Conservation (phyloP, 2,113 vertebrate species). For the Oreochromis tanganicae region DNA sequence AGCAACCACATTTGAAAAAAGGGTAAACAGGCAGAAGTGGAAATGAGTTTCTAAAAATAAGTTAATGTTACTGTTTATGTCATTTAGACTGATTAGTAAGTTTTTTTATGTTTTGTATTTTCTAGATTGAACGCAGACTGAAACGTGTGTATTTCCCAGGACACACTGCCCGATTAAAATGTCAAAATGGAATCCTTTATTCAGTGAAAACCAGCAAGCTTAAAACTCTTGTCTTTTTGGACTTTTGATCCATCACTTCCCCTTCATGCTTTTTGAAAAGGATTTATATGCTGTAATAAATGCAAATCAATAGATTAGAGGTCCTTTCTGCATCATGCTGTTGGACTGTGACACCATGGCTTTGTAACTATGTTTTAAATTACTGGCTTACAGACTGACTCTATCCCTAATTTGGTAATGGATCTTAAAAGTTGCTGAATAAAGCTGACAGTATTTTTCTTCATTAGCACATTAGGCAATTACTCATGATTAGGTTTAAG, state of each 20-base stretch:
- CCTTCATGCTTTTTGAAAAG: background rate
- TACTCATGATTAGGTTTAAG: background rate
- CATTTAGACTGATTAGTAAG: background rate
- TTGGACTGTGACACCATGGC: background rate
- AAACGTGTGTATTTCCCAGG: background rate
- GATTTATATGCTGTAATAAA: background rate
- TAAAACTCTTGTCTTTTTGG: background rate
- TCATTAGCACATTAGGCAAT: background rate
- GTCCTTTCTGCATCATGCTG: background rate
- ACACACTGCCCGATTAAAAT: background rate
- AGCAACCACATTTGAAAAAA: background rate
- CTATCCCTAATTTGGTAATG: background rate
- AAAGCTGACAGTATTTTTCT: background rate
- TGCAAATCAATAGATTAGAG: background rate
- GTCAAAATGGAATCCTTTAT: background rate
- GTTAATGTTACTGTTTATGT: background rate
- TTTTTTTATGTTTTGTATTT: background rate
- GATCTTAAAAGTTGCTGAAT: background rate
- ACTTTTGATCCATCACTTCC: background rate
- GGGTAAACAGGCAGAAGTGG: background rate
- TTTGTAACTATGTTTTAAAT: background rate
- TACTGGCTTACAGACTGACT: background rate
- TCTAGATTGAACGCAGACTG: background rate
- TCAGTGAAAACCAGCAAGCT: background rate
- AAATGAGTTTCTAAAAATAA: background rate